Base-by-base conservation (phyloP, 2,888 invertebrate species). In the Agelastica alni region DNA sequence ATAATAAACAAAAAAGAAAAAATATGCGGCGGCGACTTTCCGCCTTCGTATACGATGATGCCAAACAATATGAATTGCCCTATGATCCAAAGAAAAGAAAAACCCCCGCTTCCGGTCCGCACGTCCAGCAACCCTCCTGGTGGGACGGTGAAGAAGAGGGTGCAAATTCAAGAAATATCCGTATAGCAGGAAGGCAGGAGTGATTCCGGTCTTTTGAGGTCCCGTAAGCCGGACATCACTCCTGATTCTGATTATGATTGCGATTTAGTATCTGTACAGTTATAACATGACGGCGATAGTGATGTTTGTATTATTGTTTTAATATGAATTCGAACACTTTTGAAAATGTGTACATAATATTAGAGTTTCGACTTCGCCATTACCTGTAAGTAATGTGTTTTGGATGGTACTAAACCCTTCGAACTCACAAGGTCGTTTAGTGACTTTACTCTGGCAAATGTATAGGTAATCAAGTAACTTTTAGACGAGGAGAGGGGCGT, bases 101-200 rank as follows among this genome's bases (percentile, higher is more conserved):
- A 78, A 1, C 71, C 70, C 28, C 77, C 77, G 1, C 78, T 77
- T 2, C 64, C 75, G 34, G 64, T 77, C 32, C 75, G 77, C 6
- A 73, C 76, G 0, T 77, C 76, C 58, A 76, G 75, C 59, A 70
- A 70, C 71, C 76, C 79, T 12, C 18, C 46, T 6, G 79, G 75
- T 51, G 81, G 79, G 28, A 85, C 86, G 17, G 80, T 87, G 64
- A 89, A 89, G 77, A 89, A 89, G 75, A 83, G 89, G 70, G 89
- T 89, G 55, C 89, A 89, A 77, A 89, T 89, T 66, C 88, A 89
- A 76, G 89, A 89, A 77, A 89, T 89, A 75, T 87, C 88, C 55
- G 89, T 89, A 74, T 89, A 87, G 84, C 81, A 63, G 60, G 42
- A 49, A 41, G 41, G 17, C 2, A 32, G 32, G 70, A 67, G 64